Percentiles rank a stretch among this genome's conserved stretches.
phyloP scores from a whole-genome alignment of 2,113 vertebrate genomes.

The Hippocampus abdominalis region DNA sequence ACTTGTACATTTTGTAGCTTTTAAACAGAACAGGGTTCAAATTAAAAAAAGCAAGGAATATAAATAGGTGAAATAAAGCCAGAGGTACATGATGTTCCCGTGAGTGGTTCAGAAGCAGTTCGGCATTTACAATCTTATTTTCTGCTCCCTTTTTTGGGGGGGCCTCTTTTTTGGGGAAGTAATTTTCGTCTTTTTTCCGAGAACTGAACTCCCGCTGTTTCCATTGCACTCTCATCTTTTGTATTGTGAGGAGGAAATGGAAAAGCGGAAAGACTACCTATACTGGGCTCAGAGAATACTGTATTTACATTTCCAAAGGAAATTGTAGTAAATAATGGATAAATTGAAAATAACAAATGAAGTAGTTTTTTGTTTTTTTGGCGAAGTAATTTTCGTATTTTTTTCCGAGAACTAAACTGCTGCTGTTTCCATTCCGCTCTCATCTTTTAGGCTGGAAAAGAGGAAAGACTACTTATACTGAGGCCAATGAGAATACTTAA shows the following conservation, averaged over 20 bases:
- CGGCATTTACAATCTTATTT: constrained; percentile 4
- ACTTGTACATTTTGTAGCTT: constrained; percentile 1
- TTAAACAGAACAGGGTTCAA: not conserved
- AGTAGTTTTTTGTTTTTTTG: no score
- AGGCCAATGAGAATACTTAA: no score
- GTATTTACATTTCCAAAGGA: no score
- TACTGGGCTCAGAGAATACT: no score
- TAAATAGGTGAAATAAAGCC: constrained; percentile 2
- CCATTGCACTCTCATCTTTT: not conserved
- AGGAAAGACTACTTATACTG: no score
- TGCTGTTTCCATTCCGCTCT: not conserved
- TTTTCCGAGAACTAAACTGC: not conserved
- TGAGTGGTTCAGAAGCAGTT: constrained; percentile 39
- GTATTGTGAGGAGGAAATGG: not conserved
- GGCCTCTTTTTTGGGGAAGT: not conserved
- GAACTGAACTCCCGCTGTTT: not conserved
- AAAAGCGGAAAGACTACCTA: not conserved
- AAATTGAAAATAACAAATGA: no score
- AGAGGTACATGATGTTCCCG: constrained; percentile 28
- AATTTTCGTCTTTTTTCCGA: not conserved
- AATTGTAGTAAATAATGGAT: no score
- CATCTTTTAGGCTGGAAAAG: not conserved
- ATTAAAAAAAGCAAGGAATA: not conserved
- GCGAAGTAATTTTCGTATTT: not conserved
- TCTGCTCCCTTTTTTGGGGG: not conserved